These are phyloP conservation scores for Drosophila colorata DNA, from an alignment of 2,888 invertebrate genomes.

Conservation along the genomic window DNA sequence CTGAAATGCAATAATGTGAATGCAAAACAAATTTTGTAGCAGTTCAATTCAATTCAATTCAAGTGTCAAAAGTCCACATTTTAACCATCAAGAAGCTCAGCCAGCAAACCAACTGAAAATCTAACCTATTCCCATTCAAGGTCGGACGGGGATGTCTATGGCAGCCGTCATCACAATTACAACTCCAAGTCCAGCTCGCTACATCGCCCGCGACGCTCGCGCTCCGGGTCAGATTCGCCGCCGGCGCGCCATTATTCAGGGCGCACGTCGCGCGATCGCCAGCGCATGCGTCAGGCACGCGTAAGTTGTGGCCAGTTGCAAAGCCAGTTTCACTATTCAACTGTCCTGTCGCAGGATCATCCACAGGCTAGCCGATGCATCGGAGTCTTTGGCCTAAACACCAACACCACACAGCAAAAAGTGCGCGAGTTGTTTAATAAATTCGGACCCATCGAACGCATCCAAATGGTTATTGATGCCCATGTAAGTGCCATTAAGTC, in stretches of 20 bases:
- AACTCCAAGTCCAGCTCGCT: constrained; percentile 71
- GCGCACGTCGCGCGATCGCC: constrained; percentile 50
- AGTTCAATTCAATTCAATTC: constrained; percentile 41
- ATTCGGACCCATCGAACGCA: constrained; percentile 96
- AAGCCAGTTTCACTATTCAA: background rate
- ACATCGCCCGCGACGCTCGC: constrained; percentile 37
- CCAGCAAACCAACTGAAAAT: constrained; percentile 52
- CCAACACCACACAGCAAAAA: constrained; percentile 96
- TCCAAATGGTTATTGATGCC: constrained; percentile 97
- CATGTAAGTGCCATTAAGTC: constrained; percentile 86
- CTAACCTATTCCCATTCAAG: constrained; percentile 71
- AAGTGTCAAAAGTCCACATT: constrained; percentile 38
- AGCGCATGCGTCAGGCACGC: constrained; percentile 57
- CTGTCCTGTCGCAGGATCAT: constrained; percentile 71
- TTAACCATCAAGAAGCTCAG: constrained; percentile 44
- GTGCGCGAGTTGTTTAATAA: constrained; percentile 96
- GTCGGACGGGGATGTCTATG: constrained; percentile 88
- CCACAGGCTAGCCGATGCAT: constrained; percentile 95
- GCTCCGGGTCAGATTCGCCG: constrained; percentile 34
- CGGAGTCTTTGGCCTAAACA: constrained; percentile 97
- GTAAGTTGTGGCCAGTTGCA: constrained; percentile 45
- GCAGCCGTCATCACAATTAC: constrained; percentile 89
- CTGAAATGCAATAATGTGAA: constrained; percentile 13
- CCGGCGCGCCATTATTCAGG: constrained; percentile 42
- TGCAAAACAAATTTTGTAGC: constrained; percentile 13